Evolutionary conservation across 1,140 invertebrate genomes (phyloP).

Genomic region (Psilanteris sp.): DNA sequence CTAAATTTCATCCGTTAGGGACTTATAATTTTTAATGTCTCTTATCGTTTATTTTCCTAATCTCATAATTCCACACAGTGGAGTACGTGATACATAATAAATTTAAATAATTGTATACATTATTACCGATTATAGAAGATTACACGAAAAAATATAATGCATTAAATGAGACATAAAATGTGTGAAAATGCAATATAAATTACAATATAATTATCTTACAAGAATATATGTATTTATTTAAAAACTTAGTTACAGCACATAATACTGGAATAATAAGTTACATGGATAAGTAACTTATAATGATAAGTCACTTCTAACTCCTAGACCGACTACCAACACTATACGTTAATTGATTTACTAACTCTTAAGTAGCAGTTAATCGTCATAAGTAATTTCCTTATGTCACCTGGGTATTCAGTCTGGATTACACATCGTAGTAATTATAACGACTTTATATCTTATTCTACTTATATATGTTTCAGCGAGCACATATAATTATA

Average conservation of each 20-base stretch:
- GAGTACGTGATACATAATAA: too few species aligned
- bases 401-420: slow-evolving; percentile 38
- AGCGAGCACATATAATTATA: too few species aligned
- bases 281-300: slow-evolving; percentile 49
- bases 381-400: slow-evolving; percentile 53
- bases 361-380: slow-evolving; percentile 52
- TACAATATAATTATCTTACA: too few species aligned
- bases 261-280: slow-evolving; percentile 44
- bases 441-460: slow-evolving; percentile 36
- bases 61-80: too few species aligned
- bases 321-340: slow-evolving; percentile 16
- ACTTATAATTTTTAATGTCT: too few species aligned
- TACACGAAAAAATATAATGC: too few species aligned
- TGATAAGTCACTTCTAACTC: slow-evolving; percentile 52
- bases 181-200: too few species aligned
- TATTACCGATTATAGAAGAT: too few species aligned
- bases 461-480: background rate
- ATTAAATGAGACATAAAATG: too few species aligned
- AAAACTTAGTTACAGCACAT: slow-evolving; percentile 22
- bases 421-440: slow-evolving; percentile 37
- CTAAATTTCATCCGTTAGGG: too few species aligned
- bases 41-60: too few species aligned
- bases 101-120: too few species aligned
- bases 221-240: slow-evolving; percentile 12
- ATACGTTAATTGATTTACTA: slow-evolving; percentile 51